phyloP scores from a whole-genome alignment of 2,888 invertebrate genomes.

The Himalopsyche tibetana region DNA sequence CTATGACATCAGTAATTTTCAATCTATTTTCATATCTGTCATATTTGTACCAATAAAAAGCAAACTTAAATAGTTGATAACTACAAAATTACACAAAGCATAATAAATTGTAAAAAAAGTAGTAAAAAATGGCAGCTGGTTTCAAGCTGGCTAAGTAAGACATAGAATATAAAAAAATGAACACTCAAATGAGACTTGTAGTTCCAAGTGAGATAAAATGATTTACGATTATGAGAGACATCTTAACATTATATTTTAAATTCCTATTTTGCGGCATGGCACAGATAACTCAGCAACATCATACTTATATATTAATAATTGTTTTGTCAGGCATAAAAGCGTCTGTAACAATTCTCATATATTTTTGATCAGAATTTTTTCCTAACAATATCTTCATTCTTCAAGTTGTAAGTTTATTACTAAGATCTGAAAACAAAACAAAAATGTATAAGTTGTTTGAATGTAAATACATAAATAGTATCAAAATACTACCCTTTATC shows the following conservation, averaged over 20 bases:
- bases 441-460: not conserved
- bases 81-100: constrained; percentile 39
- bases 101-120: not conserved
- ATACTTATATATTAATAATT: constrained; percentile 54
- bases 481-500: no score
- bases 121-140: constrained; percentile 28
- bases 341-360: constrained; percentile 40
- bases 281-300: constrained; percentile 64
- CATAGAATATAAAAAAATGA: constrained; percentile 41
- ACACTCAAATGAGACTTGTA: constrained; percentile 31
- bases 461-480: no score
- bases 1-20: not conserved
- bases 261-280: constrained; percentile 62
- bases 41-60: constrained; percentile 28
- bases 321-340: constrained; percentile 55
- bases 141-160: constrained; percentile 17
- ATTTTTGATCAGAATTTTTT: constrained; percentile 28
- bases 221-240: constrained; percentile 36
- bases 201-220: not conserved
- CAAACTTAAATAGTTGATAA: constrained; percentile 33
- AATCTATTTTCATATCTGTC: constrained; percentile 3
- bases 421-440: constrained; percentile 53
- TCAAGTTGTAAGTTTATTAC: constrained; percentile 51
- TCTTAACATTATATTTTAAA: constrained; percentile 55
- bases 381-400: constrained; percentile 35